phyloP scores from a whole-genome alignment of 2,113 vertebrate genomes.

The Ceyx cyanopectus region DNA sequence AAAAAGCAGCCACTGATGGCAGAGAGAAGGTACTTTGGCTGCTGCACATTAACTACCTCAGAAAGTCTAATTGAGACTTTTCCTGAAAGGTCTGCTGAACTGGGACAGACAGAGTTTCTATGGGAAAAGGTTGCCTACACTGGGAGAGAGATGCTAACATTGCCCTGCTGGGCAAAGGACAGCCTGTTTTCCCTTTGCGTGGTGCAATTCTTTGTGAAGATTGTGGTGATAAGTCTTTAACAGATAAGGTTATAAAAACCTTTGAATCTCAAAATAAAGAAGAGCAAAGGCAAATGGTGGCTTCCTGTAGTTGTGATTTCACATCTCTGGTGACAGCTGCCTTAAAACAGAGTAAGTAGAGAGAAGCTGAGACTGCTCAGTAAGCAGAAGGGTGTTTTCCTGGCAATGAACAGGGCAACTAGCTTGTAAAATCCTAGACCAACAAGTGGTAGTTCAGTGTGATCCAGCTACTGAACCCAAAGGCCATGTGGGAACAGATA shows the following conservation, averaged over 20 bases:
- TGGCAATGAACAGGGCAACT: background rate
- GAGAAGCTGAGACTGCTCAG: background rate
- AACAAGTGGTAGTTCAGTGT: background rate
- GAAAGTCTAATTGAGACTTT: background rate
- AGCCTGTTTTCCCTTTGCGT: background rate
- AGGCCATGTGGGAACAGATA: background rate
- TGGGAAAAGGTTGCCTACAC: background rate
- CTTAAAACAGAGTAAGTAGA: background rate
- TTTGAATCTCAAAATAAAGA: background rate
- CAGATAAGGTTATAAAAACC: background rate
- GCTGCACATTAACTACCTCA: background rate
- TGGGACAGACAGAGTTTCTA: background rate
- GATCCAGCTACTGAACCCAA: background rate
- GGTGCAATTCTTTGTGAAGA: background rate
- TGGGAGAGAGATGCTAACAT: background rate
- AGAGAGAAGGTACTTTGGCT: background rate
- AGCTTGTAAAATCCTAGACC: background rate
- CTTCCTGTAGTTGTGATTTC: background rate
- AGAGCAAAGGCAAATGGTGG: background rate
- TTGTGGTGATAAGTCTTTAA: background rate
- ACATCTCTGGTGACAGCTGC: background rate
- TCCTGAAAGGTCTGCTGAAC: background rate
- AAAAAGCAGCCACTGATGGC: background rate
- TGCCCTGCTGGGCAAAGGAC: background rate
- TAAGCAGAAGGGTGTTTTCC: background rate